phyloP scores from a whole-genome alignment of 1,140 invertebrate genomes.

The Oncopodura yosiiana region DNA sequence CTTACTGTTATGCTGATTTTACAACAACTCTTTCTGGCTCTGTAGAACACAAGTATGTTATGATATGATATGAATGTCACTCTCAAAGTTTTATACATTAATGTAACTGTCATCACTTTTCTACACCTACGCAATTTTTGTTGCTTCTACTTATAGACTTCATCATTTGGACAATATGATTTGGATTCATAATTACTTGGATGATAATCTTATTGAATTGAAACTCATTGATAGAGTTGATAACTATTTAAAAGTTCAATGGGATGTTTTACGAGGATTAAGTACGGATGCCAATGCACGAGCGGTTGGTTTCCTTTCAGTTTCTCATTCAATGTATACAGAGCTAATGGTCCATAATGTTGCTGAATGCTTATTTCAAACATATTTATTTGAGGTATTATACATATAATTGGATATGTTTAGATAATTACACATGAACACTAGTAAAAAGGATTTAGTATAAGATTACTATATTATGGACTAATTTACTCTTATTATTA shows the following conservation, averaged over 20 bases:
- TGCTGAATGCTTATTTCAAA: conserved; percentile 5
- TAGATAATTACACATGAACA: too few relatives aligned
- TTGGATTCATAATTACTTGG: conserved; percentile 6
- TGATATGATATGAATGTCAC: too few relatives aligned
- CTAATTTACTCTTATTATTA: not conserved
- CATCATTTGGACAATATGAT: conserved; percentile 12
- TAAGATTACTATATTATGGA: too few relatives aligned
- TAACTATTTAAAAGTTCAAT: conserved; percentile 8
- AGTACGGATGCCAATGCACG: not conserved
- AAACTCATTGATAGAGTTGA: conserved; percentile 10
- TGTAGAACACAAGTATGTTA: not conserved
- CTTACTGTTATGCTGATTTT: conserved; percentile 13
- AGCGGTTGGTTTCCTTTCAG: conserved; percentile 6
- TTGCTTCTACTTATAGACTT: not conserved
- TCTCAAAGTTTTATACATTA: too few relatives aligned
- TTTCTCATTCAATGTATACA: conserved; percentile 17
- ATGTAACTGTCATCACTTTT: not conserved
- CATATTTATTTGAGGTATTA: conserved; percentile 14
- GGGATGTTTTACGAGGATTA: conserved; percentile 7
- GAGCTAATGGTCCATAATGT: conserved; percentile 14
- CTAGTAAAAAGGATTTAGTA: too few relatives aligned
- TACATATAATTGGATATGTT: too few relatives aligned
- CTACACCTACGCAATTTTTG: too few relatives aligned
- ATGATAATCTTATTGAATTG: conserved; percentile 7
- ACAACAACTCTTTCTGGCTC: conserved; percentile 3